Base-by-base conservation (phyloP, 1,140 invertebrate genomes). In the Cydia fagiglandana region DNA sequence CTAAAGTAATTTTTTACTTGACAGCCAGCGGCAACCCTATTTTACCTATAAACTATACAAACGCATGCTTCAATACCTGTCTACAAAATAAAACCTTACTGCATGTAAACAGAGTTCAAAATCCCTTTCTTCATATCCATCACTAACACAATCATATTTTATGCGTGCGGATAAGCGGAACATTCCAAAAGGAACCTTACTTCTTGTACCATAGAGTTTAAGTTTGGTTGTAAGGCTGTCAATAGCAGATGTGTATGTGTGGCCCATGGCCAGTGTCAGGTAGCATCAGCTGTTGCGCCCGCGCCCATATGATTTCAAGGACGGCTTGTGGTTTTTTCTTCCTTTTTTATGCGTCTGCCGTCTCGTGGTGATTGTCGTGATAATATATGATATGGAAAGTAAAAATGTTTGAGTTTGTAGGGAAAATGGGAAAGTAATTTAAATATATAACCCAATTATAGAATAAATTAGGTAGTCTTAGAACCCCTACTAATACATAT, bases 281-380 rank as follows among this genome's bases (percentile, higher is more conserved):
- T 70, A 70, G 15, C 66, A 70, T 70, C 66, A 70, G 66, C 66
- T 70, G 66, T 70, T 70, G 66, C 34, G 66, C 66, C 34, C 64
- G 64, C 64, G 64, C 15, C 30, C 66, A 70, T 70, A 70, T 70
- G 66, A 70, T 70, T 17, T 70, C 66, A 70, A 70, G 66, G 66
- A 34, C 66, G 66, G 66, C 38, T 12, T 12, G 64, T 68, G 64
- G 66, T 34, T 70, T 70, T 70, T 66, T 70, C 9, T 70, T 17
- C 66, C 30, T 70, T 38, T 38, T 70, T 70, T 61, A n/a, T 61
- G 3, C 56, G 56, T 61, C 56, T 61, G 56, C 17, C 17, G 17
- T 61, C 56, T 17, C n/a, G 47, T 9, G 15, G 9, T 61, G 56
- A 61, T 61, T 17, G 20, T 12, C 17, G 56, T 24, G 66, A 70